phyloP scores from a whole-genome alignment of 2,888 invertebrate genomes.

The Sylvicola fuscatus region DNA sequence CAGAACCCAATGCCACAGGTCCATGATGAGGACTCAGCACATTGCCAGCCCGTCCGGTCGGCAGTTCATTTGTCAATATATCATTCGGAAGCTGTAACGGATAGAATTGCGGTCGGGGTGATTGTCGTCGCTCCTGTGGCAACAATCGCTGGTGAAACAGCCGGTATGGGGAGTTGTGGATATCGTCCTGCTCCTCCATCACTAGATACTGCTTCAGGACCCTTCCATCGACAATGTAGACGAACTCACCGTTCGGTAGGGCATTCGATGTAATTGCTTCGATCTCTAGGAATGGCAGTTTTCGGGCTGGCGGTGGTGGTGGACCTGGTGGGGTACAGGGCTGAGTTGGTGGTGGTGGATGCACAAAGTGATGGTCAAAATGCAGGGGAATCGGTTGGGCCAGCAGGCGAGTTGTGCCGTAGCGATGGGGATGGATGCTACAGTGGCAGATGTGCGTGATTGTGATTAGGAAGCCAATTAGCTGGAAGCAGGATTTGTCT shows the following conservation, averaged over 20 bases:
- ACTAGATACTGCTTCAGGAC: slow-evolving; percentile 24
- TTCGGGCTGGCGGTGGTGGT: background rate
- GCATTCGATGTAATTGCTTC: background rate
- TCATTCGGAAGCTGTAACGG: background rate
- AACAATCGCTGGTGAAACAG: background rate
- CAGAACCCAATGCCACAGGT: slow-evolving; percentile 22
- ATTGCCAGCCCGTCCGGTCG: too few species aligned
- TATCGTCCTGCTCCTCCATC: slow-evolving; percentile 21
- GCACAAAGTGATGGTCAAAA: too few species aligned
- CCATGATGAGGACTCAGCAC: slow-evolving; percentile 8
- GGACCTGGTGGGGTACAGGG: too few species aligned
- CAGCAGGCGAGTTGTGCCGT: too few species aligned
- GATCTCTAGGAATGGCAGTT: too few species aligned
- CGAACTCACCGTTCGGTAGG: slow-evolving; percentile 7
- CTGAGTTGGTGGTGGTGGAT: too few species aligned
- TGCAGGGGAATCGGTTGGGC: too few species aligned
- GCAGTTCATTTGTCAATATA: too few species aligned
- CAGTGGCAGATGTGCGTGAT: too few species aligned
- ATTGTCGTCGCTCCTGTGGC: slow-evolving; percentile 8
- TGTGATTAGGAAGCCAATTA: too few species aligned
- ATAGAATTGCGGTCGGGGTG: slow-evolving; percentile 4
- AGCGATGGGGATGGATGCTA: too few species aligned
- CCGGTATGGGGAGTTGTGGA: slow-evolving; percentile 4
- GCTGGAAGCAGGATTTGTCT: too few species aligned
- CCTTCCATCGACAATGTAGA: slow-evolving; percentile 18